Conservation (phyloP, 1,140 invertebrate genomes). For the Drosophila truncata region DNA sequence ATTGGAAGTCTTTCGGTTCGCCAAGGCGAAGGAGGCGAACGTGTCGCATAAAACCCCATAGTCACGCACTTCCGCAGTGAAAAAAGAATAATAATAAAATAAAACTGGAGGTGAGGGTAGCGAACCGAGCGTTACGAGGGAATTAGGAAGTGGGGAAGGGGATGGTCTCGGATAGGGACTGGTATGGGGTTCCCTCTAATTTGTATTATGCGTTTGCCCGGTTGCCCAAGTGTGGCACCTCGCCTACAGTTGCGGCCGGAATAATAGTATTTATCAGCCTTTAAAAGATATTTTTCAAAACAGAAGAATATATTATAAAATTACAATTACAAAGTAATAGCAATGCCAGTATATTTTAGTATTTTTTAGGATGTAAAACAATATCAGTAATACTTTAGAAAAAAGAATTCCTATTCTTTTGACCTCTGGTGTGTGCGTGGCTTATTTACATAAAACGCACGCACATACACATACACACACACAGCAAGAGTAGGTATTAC, state of each 20-base stretch:
- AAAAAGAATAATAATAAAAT: constrained; percentile 28
- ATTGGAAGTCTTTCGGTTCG: constrained; percentile 62
- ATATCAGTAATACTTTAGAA: not conserved
- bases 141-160: not conserved
- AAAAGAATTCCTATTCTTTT: constrained; percentile 3
- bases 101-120: constrained; percentile 18
- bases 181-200: constrained; percentile 29
- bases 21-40: constrained; percentile 43
- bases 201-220: constrained; percentile 43
- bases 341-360: too few relatives aligned
- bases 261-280: not conserved
- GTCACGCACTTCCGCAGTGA: constrained; percentile 77
- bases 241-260: not conserved
- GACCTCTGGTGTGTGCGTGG: constrained; percentile 1
- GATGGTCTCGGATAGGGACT: not conserved
- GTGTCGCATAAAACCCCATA: constrained; percentile 77
- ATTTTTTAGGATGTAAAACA: not conserved
- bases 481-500: constrained; percentile 36
- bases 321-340: too few relatives aligned
- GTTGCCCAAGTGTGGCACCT: constrained; percentile 27
- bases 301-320: too few relatives aligned
- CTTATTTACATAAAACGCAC: constrained; percentile 38
- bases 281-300: not conserved
- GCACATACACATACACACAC: not conserved
- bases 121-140: constrained; percentile 32